A percentile compares a stretch with the other conserved stretches of the same genome.
Evolutionary conservation across 1,140 invertebrate genomes (phyloP).

Genomic region (Trichogramma pretiosum): DNA sequence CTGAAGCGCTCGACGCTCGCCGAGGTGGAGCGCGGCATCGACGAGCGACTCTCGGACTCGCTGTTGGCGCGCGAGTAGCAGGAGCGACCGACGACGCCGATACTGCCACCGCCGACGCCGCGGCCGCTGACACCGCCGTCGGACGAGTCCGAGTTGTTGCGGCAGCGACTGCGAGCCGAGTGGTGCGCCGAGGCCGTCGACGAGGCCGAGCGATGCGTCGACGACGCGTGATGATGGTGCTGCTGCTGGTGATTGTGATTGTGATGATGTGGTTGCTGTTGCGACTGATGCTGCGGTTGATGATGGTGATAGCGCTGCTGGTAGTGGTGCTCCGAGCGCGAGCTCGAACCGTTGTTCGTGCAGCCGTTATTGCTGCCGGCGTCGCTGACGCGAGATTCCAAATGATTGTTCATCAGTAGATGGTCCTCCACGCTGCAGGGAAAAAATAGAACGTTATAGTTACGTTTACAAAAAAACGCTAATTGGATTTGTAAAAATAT

Average conservation of each 20-base stretch:
- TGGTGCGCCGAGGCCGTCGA: constrained; percentile 6
- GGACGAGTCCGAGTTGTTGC: constrained; percentile 39
- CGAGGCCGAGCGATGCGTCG: constrained; percentile 17
- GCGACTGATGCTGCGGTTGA: too few relatives aligned
- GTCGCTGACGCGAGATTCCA: background rate
- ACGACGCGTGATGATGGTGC: too few relatives aligned
- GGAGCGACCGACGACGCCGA: too few relatives aligned
- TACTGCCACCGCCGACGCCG: too few relatives aligned
- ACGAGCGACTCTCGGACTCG: constrained; percentile 39
- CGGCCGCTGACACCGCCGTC: too few relatives aligned
- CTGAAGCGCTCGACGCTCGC: constrained; percentile 42
- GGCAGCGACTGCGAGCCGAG: constrained; percentile 17
- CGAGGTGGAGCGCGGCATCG: constrained; percentile 40
- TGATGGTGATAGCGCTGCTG: constrained; percentile 12
- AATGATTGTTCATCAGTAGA: constrained; percentile 33
- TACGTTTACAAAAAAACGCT: background rate
- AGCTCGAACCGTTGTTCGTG: background rate
- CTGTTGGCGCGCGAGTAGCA: constrained; percentile 33
- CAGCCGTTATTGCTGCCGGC: background rate
- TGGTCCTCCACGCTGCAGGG: constrained; percentile 33
- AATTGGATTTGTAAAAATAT: background rate
- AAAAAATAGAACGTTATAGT: too few relatives aligned
- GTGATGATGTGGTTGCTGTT: too few relatives aligned
- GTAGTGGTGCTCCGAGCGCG: constrained; percentile 3
- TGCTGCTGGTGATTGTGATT: too few relatives aligned